A percentile compares a stretch with the other conserved stretches of the same genome.
Evolutionary conservation across 2,113 vertebrate species (phyloP).

Genomic region (Neotoma lepida): DNA sequence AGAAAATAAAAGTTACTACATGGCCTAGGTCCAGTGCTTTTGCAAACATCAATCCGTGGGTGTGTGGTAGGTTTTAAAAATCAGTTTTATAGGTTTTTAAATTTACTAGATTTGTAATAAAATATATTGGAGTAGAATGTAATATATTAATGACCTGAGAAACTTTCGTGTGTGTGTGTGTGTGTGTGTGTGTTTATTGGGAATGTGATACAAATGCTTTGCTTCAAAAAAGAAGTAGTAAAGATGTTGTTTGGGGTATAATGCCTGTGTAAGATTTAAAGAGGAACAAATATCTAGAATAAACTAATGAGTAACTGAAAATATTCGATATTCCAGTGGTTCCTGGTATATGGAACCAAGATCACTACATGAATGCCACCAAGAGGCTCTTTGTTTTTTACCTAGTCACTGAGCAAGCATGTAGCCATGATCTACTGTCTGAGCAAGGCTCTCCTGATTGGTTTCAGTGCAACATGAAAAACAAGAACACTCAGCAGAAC

Average conservation of each 20-base stretch:
- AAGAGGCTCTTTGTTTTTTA: neutral
- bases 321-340: conserved; percentile 7
- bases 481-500: conserved; percentile 11
- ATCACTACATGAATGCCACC: conserved; percentile 38
- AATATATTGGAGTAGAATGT: neutral
- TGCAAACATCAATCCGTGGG: neutral
- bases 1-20: neutral
- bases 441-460: neutral
- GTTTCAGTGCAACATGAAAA: neutral
- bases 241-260: neutral
- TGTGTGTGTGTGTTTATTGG: neutral
- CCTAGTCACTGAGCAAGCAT: neutral
- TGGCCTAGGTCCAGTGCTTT: neutral
- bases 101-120: neutral
- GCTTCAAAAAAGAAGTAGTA: neutral
- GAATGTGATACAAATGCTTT: neutral
- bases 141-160: neutral
- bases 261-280: neutral
- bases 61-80: neutral
- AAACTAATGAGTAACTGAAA: conserved; percentile 58
- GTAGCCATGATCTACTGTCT: neutral
- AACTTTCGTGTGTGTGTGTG: neutral
- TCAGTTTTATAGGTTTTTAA: neutral
- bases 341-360: conserved; percentile 56
- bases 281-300: neutral